Percentiles rank a stretch among this genome's conserved stretches.
These are phyloP conservation scores for Cheilinus undulatus DNA, from an alignment of 2,113 vertebrate species.

Conservation along the genomic window DNA sequence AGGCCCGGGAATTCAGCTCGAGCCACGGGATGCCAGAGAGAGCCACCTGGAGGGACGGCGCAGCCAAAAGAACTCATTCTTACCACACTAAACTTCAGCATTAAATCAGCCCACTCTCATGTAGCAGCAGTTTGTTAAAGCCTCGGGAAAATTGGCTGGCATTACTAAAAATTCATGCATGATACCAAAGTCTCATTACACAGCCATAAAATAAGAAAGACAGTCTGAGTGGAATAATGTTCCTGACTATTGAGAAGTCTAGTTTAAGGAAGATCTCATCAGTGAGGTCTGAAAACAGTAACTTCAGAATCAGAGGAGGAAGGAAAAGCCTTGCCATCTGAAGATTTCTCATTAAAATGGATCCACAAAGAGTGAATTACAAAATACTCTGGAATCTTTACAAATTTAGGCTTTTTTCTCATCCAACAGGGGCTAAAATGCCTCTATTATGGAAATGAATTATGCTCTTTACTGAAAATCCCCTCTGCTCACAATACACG, in stretches of 20 bases:
- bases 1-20: slow-evolving; percentile 46
- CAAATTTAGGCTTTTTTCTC: background rate
- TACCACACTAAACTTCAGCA: slow-evolving; percentile 12
- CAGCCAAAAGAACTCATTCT: slow-evolving; percentile 32
- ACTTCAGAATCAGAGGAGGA: background rate
- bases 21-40: slow-evolving; percentile 33
- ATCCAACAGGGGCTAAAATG: too few relatives aligned
- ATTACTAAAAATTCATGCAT: background rate
- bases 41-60: slow-evolving; percentile 43
- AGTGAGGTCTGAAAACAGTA: too few relatives aligned
- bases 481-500: too few relatives aligned
- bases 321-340: background rate
- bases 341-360: background rate
- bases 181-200: background rate
- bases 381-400: background rate
- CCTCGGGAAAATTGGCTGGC: background rate
- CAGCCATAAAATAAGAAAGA: too few relatives aligned
- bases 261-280: background rate
- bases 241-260: background rate
- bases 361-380: background rate
- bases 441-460: too few relatives aligned
- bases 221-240: background rate
- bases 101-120: slow-evolving; percentile 31
- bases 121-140: slow-evolving; percentile 28
- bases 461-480: too few relatives aligned